Base-by-base conservation (phyloP, 1,140 invertebrate species). In the Melitaea cinxia region DNA sequence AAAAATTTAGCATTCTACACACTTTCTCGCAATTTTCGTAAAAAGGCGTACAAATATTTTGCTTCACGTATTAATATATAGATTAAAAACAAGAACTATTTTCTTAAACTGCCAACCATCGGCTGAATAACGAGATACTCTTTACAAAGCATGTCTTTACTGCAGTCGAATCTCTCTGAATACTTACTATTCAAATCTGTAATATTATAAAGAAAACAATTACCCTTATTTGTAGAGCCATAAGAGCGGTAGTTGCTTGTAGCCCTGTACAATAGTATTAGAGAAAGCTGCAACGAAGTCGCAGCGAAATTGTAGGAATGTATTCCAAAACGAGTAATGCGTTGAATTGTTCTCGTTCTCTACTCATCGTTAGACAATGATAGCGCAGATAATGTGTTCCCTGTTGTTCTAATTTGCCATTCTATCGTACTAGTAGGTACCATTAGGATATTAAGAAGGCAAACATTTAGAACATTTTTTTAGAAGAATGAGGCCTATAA, bases 311-410 rank as follows among this genome's bases (percentile, higher is more conserved):
- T 49, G 53, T 45, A 42, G 54, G 61, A 64, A 64, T 64, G 61
- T 64, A 28, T 64, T 56, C 61, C 61, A 64, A 64, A 64, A 56
- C 53, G 45, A 57, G 61, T 56, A 64, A 57, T 64, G 61, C 61
- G 61, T 47, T 64, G 61, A 57, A 64, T 64, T 64, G 61, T 64
- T 64, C 53, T 39, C 54, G 45, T 57, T 64, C 42, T 63, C 50
- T 45, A 55, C 52, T 53, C n/a, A n/a, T n/a, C n/a, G n/a, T 5
- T 52, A 55, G 10, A 50, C 24, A 21, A 42, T 47, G 53, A 39
- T 42, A 33, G 50, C 33, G 23, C 15, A 45, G 28, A 39, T 54
- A 62, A 62, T 54, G 50, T 63, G 45, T 7, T 50, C 26, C n/a
- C 47, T 26, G 26, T 50, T 50, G 23, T 30, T 19, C 12, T 14